These are phyloP conservation scores for Pseudomyrmex flavicornis DNA, from an alignment of 1,140 invertebrate genomes.

Conservation along the genomic window DNA sequence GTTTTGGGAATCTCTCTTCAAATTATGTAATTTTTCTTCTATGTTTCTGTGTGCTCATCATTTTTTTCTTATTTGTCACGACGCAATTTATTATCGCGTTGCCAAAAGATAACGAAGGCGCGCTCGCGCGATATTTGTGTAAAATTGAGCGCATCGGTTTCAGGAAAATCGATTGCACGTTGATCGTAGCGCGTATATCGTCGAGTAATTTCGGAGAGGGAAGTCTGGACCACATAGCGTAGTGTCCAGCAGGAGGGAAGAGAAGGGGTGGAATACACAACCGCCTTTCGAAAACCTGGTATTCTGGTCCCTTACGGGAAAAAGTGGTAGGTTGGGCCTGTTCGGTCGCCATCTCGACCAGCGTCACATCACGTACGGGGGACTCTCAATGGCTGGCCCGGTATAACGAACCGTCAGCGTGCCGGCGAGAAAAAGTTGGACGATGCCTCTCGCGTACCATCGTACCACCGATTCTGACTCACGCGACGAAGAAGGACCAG, in stretches of 20 bases:
- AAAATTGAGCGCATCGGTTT: conserved; percentile 52
- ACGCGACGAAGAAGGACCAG: conserved; percentile 55
- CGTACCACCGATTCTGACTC: conserved; percentile 57
- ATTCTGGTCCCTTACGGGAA: conserved; percentile 77
- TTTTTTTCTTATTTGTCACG: not conserved
- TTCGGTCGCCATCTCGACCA: conserved; percentile 68
- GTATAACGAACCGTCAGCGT: conserved; percentile 79
- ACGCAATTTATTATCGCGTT: not conserved
- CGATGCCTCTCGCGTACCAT: conserved; percentile 74
- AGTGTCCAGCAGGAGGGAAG: not conserved
- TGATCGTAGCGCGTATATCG: conserved; percentile 32
- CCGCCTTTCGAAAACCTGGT: conserved; percentile 79
- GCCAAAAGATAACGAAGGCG: not conserved
- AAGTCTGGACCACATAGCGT: conserved; percentile 25
- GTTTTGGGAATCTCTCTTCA: too few species aligned
- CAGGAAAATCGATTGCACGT: conserved; percentile 35
- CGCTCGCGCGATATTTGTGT: not conserved
- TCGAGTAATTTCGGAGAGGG: conserved; percentile 54
- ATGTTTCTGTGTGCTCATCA: too few species aligned
- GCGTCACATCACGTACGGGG: conserved; percentile 71
- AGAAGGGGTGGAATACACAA: conserved; percentile 19
- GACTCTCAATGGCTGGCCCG: conserved; percentile 65
- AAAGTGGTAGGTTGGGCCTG: conserved; percentile 79
- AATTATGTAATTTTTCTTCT: not conserved
- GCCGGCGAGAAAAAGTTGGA: conserved; percentile 84